A percentile compares a stretch with the other conserved stretches of the same genome.
Evolutionary conservation across 2,113 vertebrate species (phyloP).

Genomic region (Tachuris rubrigastra): DNA sequence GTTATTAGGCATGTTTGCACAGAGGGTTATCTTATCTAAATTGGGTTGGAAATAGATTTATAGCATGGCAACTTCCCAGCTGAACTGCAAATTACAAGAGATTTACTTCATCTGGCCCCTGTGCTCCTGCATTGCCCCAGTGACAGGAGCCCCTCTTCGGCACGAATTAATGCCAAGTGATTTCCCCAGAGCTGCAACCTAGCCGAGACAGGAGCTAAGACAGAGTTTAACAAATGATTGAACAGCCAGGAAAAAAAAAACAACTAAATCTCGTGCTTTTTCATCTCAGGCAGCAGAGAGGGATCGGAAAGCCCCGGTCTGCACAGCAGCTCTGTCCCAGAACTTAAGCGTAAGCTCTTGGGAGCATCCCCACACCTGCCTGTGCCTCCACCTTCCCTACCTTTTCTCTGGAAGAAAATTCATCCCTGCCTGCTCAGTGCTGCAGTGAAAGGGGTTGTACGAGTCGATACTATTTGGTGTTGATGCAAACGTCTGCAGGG

Average conservation of each 20-base stretch:
- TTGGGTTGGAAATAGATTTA: constrained; percentile 28
- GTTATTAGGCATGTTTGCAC: constrained; percentile 25
- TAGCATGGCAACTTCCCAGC: neutral
- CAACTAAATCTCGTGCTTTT: neutral
- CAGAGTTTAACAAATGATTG: neutral
- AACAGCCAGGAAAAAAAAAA: neutral
- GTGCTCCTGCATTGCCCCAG: neutral
- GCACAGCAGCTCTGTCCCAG: neutral
- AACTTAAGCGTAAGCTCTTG: neutral
- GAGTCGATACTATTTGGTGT: neutral
- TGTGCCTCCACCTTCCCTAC: neutral
- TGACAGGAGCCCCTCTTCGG: neutral
- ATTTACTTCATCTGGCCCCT: constrained; percentile 3
- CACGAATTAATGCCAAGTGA: neutral
- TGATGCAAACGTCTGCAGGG: constrained; percentile 31
- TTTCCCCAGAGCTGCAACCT: neutral
- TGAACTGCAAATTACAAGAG: constrained; percentile 41
- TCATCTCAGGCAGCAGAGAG: neutral
- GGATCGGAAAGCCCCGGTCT: neutral
- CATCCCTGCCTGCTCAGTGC: neutral
- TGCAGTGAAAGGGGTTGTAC: neutral
- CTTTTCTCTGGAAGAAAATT: neutral
- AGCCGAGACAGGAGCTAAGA: neutral
- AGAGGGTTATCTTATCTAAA: constrained; percentile 49
- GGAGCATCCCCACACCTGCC: neutral